phyloP scores from a whole-genome alignment of 2,888 invertebrate species.

The Drosophila setosimentum region DNA sequence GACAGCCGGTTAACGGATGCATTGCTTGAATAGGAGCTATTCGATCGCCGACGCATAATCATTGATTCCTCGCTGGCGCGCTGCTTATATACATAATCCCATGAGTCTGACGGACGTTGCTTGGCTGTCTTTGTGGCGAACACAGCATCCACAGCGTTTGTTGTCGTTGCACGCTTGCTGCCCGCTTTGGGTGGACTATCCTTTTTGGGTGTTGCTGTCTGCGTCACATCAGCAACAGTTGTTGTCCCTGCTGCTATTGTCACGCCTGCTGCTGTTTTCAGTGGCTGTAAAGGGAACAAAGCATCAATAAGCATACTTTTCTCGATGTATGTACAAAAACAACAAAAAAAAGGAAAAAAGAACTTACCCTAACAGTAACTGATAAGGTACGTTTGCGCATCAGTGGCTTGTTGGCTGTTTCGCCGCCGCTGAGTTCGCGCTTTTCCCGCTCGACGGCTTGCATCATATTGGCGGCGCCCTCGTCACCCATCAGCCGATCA shows the following conservation, averaged over 20 bases:
- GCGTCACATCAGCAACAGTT: slow-evolving; percentile 19
- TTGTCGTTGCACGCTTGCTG: slow-evolving; percentile 40
- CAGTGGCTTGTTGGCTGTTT: slow-evolving; percentile 67
- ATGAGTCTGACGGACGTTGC: slow-evolving; percentile 84
- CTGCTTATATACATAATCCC: slow-evolving; percentile 88
- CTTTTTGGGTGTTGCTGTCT: slow-evolving; percentile 52
- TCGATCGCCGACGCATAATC: slow-evolving; percentile 93
- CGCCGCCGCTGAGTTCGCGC: slow-evolving; percentile 70
- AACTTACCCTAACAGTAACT: slow-evolving; percentile 68
- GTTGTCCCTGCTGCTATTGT: slow-evolving; percentile 4
- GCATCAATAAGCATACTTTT: not conserved
- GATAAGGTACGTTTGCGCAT: slow-evolving; percentile 82
- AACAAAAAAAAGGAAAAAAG: no score
- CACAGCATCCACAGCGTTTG: slow-evolving; percentile 28
- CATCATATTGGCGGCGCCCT: slow-evolving; percentile 94
- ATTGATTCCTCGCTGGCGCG: slow-evolving; percentile 90
- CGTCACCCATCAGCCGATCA: slow-evolving; percentile 92
- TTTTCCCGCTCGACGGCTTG: slow-evolving; percentile 89
- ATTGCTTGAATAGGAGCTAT: slow-evolving; percentile 92
- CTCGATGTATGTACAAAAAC: not conserved
- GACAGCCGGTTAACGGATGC: slow-evolving; percentile 88
- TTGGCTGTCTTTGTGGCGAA: slow-evolving; percentile 49
- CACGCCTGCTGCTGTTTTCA: slow-evolving; percentile 13
- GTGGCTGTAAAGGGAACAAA: slow-evolving; percentile 5
- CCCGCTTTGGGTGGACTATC: slow-evolving; percentile 45